These are phyloP conservation scores for Proctacanthus coquilletti DNA, from an alignment of 1,140 invertebrate genomes.

Conservation along the genomic window DNA sequence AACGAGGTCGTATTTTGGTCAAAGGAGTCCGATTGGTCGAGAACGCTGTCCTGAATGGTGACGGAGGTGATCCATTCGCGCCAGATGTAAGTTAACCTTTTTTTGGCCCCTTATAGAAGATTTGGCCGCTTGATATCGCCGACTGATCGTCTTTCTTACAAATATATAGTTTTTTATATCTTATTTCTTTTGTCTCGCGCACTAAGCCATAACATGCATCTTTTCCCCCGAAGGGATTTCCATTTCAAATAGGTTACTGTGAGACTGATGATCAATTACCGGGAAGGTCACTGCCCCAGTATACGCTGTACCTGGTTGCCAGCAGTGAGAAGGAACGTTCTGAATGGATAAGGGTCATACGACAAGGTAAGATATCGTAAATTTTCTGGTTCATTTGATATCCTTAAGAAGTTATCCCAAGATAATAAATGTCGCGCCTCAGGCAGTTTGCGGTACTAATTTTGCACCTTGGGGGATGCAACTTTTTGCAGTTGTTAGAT, in stretches of 20 bases:
- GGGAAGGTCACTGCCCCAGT: slow-evolving; percentile 37
- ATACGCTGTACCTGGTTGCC: slow-evolving; percentile 62
- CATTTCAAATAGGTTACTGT: slow-evolving; percentile 58
- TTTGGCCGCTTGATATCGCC: neutral
- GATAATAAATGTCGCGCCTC: too few relatives aligned
- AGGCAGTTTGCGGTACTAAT: too few relatives aligned
- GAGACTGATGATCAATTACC: slow-evolving; percentile 36
- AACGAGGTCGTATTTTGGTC: slow-evolving; percentile 61
- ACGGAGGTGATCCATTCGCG: slow-evolving; percentile 29
- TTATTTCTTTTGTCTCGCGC: slow-evolving; percentile 3
- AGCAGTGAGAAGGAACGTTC: slow-evolving; percentile 49
- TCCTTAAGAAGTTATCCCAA: too few relatives aligned
- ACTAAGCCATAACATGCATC: neutral
- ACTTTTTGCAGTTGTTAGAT: too few relatives aligned
- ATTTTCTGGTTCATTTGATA: too few relatives aligned
- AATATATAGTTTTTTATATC: slow-evolving; percentile 2
- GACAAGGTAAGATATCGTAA: slow-evolving; percentile 59
- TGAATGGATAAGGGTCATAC: slow-evolving; percentile 62
- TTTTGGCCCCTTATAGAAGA: neutral
- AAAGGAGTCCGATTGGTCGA: slow-evolving; percentile 60
- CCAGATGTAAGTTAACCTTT: slow-evolving; percentile 24
- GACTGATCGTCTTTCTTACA: neutral
- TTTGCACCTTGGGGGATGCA: too few relatives aligned
- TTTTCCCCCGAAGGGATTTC: slow-evolving; percentile 33
- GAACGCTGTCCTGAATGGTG: slow-evolving; percentile 43